Evolutionary conservation across 2,113 vertebrate species (phyloP).

Genomic region (Entomyzon cyanotis): DNA sequence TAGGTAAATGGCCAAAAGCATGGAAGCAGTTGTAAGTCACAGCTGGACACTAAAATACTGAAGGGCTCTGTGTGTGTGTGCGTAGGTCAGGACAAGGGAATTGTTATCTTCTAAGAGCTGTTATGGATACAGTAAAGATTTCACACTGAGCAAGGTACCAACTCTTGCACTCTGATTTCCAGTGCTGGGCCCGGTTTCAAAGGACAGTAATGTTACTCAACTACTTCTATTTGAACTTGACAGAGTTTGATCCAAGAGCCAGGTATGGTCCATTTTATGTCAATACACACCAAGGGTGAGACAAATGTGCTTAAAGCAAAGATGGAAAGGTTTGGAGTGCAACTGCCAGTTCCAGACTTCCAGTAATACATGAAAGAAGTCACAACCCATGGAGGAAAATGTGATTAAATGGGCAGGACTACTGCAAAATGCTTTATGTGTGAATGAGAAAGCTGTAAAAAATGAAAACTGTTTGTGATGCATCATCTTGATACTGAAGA

Average conservation of each 20-base stretch:
- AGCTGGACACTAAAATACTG: neutral
- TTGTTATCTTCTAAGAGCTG: neutral
- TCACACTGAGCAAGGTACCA: neutral
- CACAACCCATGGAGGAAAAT: neutral
- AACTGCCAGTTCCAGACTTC: neutral
- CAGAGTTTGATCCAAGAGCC: neutral
- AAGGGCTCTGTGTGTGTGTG: neutral
- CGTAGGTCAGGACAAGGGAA: neutral
- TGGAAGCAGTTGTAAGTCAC: neutral
- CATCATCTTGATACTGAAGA: neutral
- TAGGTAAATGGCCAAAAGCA: neutral
- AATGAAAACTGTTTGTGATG: neutral
- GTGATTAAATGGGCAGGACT: neutral
- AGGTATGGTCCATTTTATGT: neutral
- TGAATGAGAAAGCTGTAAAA: conserved; percentile 12
- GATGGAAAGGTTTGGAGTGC: neutral
- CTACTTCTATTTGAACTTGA: neutral
- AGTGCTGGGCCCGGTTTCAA: neutral
- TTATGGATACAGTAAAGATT: neutral
- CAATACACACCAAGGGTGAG: neutral
- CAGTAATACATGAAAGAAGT: neutral
- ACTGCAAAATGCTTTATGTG: neutral
- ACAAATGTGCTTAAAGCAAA: neutral
- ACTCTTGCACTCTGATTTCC: neutral
- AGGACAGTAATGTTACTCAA: neutral